Evolutionary conservation across 1,140 invertebrate species (phyloP).

Genomic region (Zophobas morio): DNA sequence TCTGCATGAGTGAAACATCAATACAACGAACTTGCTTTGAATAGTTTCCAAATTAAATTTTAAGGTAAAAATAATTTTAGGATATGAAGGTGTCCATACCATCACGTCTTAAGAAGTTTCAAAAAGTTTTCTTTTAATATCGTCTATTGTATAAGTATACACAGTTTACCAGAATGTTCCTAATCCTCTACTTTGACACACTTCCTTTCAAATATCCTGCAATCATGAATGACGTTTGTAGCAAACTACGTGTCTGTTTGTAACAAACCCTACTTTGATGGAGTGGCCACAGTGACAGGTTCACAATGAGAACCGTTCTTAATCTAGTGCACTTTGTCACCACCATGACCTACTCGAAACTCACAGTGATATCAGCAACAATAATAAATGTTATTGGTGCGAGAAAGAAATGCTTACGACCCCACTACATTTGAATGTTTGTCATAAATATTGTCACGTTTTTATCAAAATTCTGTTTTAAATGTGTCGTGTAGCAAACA

Average conservation of each 20-base stretch:
- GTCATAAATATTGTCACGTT: not conserved
- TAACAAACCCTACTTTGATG: conserved; percentile 51
- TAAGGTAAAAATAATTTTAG: too few species aligned
- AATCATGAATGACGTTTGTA: conserved; percentile 39
- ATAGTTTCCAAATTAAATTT: too few species aligned
- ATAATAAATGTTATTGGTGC: conserved; percentile 20
- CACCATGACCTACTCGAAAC: conserved; percentile 48
- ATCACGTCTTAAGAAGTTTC: not conserved
- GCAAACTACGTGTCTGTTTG: conserved; percentile 44
- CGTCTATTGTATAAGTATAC: not conserved
- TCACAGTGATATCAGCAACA: not conserved
- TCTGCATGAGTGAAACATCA: too few species aligned
- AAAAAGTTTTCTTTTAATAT: not conserved
- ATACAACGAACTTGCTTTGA: too few species aligned
- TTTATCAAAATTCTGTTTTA: too few species aligned
- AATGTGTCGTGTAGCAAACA: too few species aligned
- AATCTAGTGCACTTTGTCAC: conserved; percentile 59
- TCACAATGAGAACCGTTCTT: conserved; percentile 54
- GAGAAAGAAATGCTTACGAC: conserved; percentile 20
- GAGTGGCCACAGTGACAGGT: conserved; percentile 55
- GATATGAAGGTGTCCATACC: too few species aligned
- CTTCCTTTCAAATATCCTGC: conserved; percentile 19
- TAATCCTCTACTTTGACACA: not conserved
- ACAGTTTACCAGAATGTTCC: not conserved
- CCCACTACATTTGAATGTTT: not conserved